Percentiles rank a stretch among this genome's conserved stretches.
phyloP scores from a whole-genome alignment of 2,888 invertebrate genomes.

The Ethmia dodecea region DNA sequence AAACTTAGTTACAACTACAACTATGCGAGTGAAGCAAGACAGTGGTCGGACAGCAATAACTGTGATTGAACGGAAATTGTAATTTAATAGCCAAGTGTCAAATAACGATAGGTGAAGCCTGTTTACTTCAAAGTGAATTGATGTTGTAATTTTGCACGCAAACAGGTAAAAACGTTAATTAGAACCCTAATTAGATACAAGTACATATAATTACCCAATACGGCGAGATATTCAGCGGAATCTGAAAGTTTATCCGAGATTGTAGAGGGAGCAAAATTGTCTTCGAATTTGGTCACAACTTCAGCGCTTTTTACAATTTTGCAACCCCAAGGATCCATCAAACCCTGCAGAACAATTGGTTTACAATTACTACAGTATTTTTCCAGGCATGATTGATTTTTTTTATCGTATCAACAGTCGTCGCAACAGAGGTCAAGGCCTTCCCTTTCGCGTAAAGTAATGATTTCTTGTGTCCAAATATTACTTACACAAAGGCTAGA shows the following conservation, averaged over 20 bases:
- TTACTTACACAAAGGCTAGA: slow-evolving; percentile 21
- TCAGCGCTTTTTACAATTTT: slow-evolving; percentile 37
- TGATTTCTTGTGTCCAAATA: background rate
- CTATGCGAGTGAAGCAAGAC: background rate
- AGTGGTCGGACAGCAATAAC: too few species aligned
- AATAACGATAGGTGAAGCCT: too few species aligned
- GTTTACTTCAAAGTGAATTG: too few species aligned
- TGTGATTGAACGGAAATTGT: too few species aligned
- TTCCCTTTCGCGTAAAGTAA: background rate
- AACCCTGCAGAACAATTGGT: slow-evolving; percentile 38
- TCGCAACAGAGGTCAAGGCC: too few species aligned
- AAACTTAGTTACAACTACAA: background rate
- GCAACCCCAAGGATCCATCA: slow-evolving; percentile 74
- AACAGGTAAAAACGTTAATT: too few species aligned
- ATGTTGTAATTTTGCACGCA: too few species aligned
- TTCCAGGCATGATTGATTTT: too few species aligned
- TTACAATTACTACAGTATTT: background rate
- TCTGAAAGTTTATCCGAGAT: slow-evolving; percentile 71
- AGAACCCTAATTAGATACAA: too few species aligned
- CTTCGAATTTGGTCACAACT: slow-evolving; percentile 69
- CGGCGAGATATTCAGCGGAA: slow-evolving; percentile 81
- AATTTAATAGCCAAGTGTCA: too few species aligned
- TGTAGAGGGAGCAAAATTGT: slow-evolving; percentile 69
- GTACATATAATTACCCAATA: slow-evolving; percentile 80
- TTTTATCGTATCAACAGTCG: too few species aligned